These are phyloP conservation scores for Laodelphax striatellus DNA, from an alignment of 1,140 invertebrate genomes.

Conservation along the genomic window DNA sequence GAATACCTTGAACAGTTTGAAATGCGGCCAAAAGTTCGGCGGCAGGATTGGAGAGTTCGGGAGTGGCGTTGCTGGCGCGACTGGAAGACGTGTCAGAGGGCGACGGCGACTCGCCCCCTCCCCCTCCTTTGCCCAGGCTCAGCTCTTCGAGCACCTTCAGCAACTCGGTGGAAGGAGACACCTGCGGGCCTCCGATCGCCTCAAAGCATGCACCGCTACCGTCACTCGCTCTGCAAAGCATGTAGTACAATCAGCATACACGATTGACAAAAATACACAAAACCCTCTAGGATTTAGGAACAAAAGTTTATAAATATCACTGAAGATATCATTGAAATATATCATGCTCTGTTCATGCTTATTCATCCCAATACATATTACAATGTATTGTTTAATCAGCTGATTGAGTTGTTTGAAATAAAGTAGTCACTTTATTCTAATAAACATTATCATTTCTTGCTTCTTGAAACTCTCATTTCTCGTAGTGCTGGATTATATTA, in stretches of 20 bases:
- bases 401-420: too few species aligned
- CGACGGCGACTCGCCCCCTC: neutral
- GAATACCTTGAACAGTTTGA: slow-evolving; percentile 9
- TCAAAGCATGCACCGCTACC: slow-evolving; percentile 8
- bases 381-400: too few species aligned
- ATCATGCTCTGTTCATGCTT: too few species aligned
- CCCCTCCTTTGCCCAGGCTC: slow-evolving; percentile 1
- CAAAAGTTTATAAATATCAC: too few species aligned
- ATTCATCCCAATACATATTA: too few species aligned
- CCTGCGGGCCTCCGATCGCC: slow-evolving; percentile 7
- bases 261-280: too few species aligned
- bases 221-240: neutral
- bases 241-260: neutral
- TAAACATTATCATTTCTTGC: too few species aligned
- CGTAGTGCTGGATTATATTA: too few species aligned
- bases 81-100: slow-evolving; percentile 11
- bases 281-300: too few species aligned
- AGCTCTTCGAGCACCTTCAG: slow-evolving; percentile 30
- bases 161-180: slow-evolving; percentile 29
- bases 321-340: too few species aligned
- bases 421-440: too few species aligned
- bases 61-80: neutral
- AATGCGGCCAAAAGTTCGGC: slow-evolving; percentile 5
- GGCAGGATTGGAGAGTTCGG: slow-evolving; percentile 5
- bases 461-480: too few species aligned